Conservation (phyloP, 2,797 vertebrate genomes). For the Paguma larvata region DNA sequence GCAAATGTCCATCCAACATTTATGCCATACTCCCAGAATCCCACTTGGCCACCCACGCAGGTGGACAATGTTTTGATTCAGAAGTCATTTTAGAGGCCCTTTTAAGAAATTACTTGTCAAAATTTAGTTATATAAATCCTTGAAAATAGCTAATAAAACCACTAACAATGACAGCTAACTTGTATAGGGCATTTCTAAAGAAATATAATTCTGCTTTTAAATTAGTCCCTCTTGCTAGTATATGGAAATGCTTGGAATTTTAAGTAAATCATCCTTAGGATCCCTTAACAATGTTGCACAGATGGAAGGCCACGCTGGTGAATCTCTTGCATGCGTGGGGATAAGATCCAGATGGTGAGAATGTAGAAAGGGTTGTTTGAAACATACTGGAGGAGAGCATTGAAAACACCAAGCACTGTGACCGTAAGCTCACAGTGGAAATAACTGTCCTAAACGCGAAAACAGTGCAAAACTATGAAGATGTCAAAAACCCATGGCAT, state of each 20-base stretch:
- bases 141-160: conserved; percentile 74
- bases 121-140: conserved; percentile 71
- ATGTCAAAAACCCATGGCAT: not conserved
- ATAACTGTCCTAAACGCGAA: conserved; percentile 53
- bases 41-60: not conserved
- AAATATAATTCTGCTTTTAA: conserved; percentile 74
- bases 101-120: conserved; percentile 66
- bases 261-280: conserved; percentile 84
- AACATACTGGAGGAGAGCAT: conserved; percentile 64
- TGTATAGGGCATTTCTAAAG: conserved; percentile 72
- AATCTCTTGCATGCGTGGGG: conserved; percentile 77
- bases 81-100: conserved; percentile 42
- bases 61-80: not conserved
- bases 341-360: conserved; percentile 85
- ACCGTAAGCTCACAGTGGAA: conserved; percentile 38
- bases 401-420: conserved; percentile 44
- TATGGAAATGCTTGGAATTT: conserved; percentile 83
- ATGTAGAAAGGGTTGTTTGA: conserved; percentile 44
- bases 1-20: not conserved
- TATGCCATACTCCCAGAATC: not conserved
- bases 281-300: conserved; percentile 80
- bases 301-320: conserved; percentile 75
- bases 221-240: conserved; percentile 80
- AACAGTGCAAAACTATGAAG: not conserved
- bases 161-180: conserved; percentile 72